Evolutionary conservation across 2,797 vertebrate species (phyloP), one percentile per base, ranked within the genome.

Genomic region (Oreortyx pictus): DNA sequence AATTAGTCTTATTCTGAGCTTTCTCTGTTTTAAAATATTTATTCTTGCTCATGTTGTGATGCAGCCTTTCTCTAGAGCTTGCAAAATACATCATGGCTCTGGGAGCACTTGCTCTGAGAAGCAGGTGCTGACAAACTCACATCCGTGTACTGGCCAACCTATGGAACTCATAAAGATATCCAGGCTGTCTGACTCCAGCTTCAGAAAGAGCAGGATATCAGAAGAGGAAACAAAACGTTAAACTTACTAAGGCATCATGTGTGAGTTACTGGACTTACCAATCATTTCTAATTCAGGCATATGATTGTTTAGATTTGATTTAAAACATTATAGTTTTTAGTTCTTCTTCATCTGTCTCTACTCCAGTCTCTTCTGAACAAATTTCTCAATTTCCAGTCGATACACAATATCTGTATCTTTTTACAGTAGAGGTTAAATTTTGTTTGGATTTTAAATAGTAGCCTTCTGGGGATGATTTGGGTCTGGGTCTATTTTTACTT

Each of bases 51-150:
- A n/a, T 24, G 24, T 44, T 77, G 11, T 50, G 70, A 47, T 14
- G 43, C 11, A 68, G 76, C 15, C 62, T 86, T 54, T 24, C 76
- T 91, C 59, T 64, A 16, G 76, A 92, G 46, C 27, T 85, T 72
- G 39, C 59, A 62, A 20, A 82, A 31, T n/a, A 43, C 0, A 18
- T 3, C 46, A n/a, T 37, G 54, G 39, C 79, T 94, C 73, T 72
- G 43, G 56, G 82, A 66, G 9, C n/a, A 37, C 59, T 78, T 68
- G 70, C 60, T 95, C 66, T 93, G 92, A 93, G 94, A 96, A 93
- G 94, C 78, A 92, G 57, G 54, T 76, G 82, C 66, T 93, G 91
- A 92, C 91, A 94, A 92, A 86, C 31, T 13, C 39, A 88, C 89
- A 79, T 78, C 73, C 41, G 77, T 73, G 50, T 83, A 83, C 46